Evolutionary conservation across 2,797 vertebrate genomes (phyloP), one percentile per base, ranked within the genome.

Genomic region (Chelidonichthys spinosus): DNA sequence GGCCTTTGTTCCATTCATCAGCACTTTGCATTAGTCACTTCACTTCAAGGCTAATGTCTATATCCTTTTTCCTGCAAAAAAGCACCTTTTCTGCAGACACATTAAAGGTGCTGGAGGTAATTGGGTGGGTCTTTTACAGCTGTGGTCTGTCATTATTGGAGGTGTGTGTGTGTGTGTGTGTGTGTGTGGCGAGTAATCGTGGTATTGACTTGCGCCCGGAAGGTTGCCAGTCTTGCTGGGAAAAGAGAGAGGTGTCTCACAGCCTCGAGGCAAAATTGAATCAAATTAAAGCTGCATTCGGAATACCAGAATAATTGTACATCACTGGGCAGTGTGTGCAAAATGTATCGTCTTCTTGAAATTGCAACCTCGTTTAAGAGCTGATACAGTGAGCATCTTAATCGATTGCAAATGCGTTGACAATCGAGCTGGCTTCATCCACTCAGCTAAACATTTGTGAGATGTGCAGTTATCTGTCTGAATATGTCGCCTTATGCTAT

Each of bases 141-240:
- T 69, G 58, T 55, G 71, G 59, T 77, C 82, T 91, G 74, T 93
- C 82, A 91, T 93, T 92, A 92, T 80, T 84, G 67, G 11, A 83
- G 64, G 47, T 55, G 44, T 78, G 77, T 87, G 71, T 63, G 63
- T 82, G 78, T 25, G 25, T 25, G 33, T 80, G 76, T 86, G 25
- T 25, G 25, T 25, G 71, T 63, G 63, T 82, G 78, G 68, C 39
- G 46, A 72, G 63, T 77, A 76, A 84, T 83, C 52, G 78, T 40
- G 56, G 58, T 50, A 14, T 10, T 49, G 69, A 55, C 42, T 39
- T 62, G 46, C 1, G 9, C 78, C 76, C 40, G 53, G 74, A 83
- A 63, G 75, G 25, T 62, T 77, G 58, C 52, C 35, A 63, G 56
- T 60, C 25, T 50, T 44, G 18, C 63, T 78, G 72, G 69, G 72